Conservation (phyloP, 2,888 invertebrate genomes). For the Brenthis ino region DNA sequence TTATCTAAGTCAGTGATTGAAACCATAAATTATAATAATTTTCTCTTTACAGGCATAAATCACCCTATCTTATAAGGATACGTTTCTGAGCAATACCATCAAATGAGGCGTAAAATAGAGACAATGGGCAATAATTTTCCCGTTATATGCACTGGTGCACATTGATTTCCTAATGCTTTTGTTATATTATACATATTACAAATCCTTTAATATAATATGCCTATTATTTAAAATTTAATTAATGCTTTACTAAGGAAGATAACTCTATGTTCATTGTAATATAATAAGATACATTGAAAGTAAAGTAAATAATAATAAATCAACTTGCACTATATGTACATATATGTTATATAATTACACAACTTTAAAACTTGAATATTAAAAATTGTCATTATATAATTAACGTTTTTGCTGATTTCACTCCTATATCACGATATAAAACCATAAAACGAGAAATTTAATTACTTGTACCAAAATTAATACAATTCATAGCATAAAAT, state of each 20-base stretch:
- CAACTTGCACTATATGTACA: too few species aligned
- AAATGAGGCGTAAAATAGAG: conserved; percentile 55
- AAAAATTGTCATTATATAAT: too few species aligned
- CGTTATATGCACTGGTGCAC: conserved; percentile 59
- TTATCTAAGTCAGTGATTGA: not conserved
- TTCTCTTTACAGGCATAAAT: not conserved
- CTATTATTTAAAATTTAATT: not conserved
- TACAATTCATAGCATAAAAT: not conserved
- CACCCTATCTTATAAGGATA: conserved; percentile 32
- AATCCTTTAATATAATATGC: not conserved
- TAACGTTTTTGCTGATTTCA: not conserved
- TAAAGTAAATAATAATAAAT: too few species aligned
- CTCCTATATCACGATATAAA: not conserved
- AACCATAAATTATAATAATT: not conserved
- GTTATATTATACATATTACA: conserved; percentile 1
- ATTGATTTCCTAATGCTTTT: conserved; percentile 45
- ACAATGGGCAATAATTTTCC: conserved; percentile 61
- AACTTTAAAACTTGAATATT: too few species aligned
- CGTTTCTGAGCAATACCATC: conserved; percentile 41
- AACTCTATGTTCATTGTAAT: too few species aligned
- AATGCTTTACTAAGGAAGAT: not conserved
- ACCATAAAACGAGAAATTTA: not conserved
- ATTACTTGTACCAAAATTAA: not conserved
- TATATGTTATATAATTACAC: too few species aligned
- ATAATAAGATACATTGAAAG: too few species aligned